Evolutionary conservation across 2,113 vertebrate genomes (phyloP), one percentile per base, ranked within the genome.

Genomic region (Acrocephalus arundinaceus): DNA sequence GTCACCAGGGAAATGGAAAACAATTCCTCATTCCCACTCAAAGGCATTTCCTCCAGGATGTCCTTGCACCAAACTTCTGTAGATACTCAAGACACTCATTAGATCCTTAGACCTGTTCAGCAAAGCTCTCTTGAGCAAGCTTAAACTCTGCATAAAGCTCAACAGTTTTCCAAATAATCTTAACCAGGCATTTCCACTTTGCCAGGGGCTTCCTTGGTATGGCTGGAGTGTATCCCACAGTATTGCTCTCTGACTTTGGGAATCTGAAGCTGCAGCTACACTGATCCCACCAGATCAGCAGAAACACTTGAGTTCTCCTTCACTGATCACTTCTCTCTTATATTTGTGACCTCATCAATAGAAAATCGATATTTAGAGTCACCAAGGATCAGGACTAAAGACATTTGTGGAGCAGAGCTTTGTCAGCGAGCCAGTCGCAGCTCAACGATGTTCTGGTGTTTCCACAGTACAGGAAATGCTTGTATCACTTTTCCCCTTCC

Each of bases 401-500:
- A 33, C 15, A 63, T 23, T 76, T 62, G 48, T 45, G 63, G 58
- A 80, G 45, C n/a, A 62, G 76, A 79, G 33, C 23, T 84, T 89
- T 37, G 74, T 74, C 25, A 9, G 49, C 0, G 6, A 80, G 68
- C 31, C 79, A 85, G 76, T 74, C 67, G 43, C 39, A 70, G 27
- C 87, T 66, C 35, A 48, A 52, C 33, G 31, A 61, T 57, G 24
- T 85, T 85, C 74, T 92, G 87, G 58, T 85, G 41, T 73, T 89
- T 25, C 79, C 52, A 8, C 59, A 59, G 83, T 16, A 39, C 87
- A 85, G 78, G 67, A 97, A 96, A 66, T 49, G 35, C 65, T 48
- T 30, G 51, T 81, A 61, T 94, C 71, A 24, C 62, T 91, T 92
- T 95, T 85, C 13, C 77, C 76, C 28, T 94, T 96, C 96, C 95